Conservation (phyloP, 2,113 vertebrate species). For the Nannobrachium achirus region DNA sequence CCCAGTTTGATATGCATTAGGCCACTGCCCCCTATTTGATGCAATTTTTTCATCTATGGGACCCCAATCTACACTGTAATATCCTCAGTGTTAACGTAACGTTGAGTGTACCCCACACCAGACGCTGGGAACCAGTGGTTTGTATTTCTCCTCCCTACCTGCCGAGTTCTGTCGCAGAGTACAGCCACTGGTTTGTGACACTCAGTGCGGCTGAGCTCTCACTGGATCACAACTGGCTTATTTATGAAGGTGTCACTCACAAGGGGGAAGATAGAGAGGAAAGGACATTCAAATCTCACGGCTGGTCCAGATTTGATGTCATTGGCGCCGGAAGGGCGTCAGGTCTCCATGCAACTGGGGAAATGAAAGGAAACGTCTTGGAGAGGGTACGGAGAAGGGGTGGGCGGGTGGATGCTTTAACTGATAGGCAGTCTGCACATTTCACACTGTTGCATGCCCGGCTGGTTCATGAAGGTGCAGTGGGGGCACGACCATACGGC, state of each 20-base stretch:
- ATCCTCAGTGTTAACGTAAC: too few species aligned
- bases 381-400: neutral
- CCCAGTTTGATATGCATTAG: too few species aligned
- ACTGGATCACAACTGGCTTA: neutral
- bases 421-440: conserved; percentile 97
- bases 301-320: conserved; percentile 56
- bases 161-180: too few species aligned
- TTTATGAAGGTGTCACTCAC: too few species aligned
- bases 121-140: too few species aligned
- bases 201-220: conserved; percentile 16
- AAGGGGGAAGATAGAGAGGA: neutral
- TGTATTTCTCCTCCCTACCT: too few species aligned
- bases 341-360: conserved; percentile 16
- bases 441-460: conserved; percentile 95
- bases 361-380: neutral
- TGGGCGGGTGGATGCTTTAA: conserved; percentile 63
- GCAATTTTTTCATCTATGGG: too few species aligned
- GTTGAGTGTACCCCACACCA: too few species aligned
- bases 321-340: conserved; percentile 9
- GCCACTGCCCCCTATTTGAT: too few species aligned
- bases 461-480: conserved; percentile 99
- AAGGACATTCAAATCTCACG: conserved; percentile 41
- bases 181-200: conserved; percentile 49
- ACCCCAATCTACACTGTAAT: too few species aligned
- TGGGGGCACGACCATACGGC: conserved; percentile 97